Evolutionary conservation across 2,888 invertebrate genomes (phyloP), one percentile per base, ranked within the genome.

Genomic region (Volucella bombylans): DNA sequence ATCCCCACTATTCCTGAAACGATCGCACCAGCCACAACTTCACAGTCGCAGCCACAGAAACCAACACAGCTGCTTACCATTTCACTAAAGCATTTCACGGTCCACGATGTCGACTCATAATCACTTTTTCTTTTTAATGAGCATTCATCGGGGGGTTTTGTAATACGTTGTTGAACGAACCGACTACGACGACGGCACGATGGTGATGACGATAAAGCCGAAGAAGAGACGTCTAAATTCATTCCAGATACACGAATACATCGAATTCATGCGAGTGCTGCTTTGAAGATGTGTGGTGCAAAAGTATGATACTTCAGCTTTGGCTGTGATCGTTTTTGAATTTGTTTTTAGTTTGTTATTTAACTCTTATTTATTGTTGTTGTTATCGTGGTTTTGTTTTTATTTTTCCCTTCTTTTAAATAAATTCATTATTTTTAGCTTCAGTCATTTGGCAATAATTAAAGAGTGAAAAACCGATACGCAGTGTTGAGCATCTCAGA

Each of bases 101-200:
- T 72, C 76, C 81, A 81, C 81, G 64, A 81, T 76, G 81, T 81
- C 76, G 85, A 81, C 67, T 85, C 85, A 85, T 85, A 81, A 85
- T 85, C 85, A 85, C 85, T 85, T 85, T 85, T 85, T 80, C 85
- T 85, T 85, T 85, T 85, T 85, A 85, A 85, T 81, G 85, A 85
- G 65, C 80, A 80, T 80, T 76, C 80, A 80, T 81, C 81, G 74
- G 45, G 71, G 67, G 85, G 76, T 85, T 85, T 85, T 85, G 81
- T 85, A 85, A 85, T 81, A 80, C 41, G 71, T 61, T 74, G 80
- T 61, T 76, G 41, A 64, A 59, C 65, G 50, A 68, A 68, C 54
- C 43, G 38, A 14, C 54, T 1, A 31, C 31, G 55, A 64, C 31
- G 62, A 47, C 67, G 55, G 41, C 57, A n/a, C n/a, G 49, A 57